Percentiles rank a stretch among this genome's conserved stretches.
These are phyloP conservation scores for Enteromius paludinosus DNA, from an alignment of 2,797 vertebrate genomes.

Conservation along the genomic window DNA sequence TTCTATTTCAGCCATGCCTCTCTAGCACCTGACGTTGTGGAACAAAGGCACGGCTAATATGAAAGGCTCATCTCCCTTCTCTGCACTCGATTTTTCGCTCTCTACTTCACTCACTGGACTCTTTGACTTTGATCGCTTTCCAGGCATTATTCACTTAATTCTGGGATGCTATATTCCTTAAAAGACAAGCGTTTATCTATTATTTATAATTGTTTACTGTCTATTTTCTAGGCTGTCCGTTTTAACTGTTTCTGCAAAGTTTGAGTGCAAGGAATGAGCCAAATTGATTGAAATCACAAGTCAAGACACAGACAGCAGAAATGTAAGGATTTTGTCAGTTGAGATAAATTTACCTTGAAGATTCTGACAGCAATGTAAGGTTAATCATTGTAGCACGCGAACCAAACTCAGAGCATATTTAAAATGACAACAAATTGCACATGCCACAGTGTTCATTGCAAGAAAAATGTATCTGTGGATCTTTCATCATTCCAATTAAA, in stretches of 20 bases:
- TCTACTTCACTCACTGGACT: constrained; percentile 25
- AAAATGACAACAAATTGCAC: constrained; percentile 20
- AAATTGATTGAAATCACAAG: constrained; percentile 43
- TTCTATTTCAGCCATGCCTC: constrained; percentile 33
- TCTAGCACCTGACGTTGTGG: constrained; percentile 35
- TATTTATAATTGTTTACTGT: constrained; percentile 41
- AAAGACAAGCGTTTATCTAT: constrained; percentile 31
- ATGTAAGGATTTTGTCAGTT: neutral
- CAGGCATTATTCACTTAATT: constrained; percentile 15
- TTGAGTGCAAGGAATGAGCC: constrained; percentile 5
- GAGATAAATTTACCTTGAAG: constrained; percentile 20
- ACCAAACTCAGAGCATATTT: neutral
- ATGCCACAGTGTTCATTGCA: constrained; percentile 3
- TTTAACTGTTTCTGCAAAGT: constrained; percentile 26
- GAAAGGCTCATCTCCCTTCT: constrained; percentile 34
- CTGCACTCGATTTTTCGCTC: constrained; percentile 33
- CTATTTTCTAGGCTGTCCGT: neutral
- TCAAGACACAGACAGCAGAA: constrained; percentile 10
- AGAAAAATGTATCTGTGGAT: neutral
- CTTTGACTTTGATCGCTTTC: constrained; percentile 49
- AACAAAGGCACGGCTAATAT: constrained; percentile 50
- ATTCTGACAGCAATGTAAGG: constrained; percentile 25
- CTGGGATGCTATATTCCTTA: constrained; percentile 20
- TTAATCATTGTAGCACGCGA: neutral
- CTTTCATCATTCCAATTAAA: neutral